Base-by-base conservation (phyloP, 2,113 vertebrate species). In the Zosterops hypoxanthus region DNA sequence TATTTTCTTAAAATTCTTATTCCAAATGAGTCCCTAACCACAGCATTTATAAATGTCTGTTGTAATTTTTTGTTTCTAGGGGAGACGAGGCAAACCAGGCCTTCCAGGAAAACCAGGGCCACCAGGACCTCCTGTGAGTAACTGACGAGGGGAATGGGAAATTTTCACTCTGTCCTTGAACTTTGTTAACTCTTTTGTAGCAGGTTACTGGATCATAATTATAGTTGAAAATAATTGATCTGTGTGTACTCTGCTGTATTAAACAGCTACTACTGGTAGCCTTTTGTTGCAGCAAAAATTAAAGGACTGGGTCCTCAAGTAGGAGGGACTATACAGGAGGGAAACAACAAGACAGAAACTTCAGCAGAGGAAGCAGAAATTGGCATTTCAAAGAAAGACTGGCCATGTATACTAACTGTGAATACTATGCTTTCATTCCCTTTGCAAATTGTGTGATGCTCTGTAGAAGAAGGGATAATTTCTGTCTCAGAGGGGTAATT, bases 101-200 rank as follows among this genome's bases (percentile, higher is more conserved):
- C 94, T 95, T 42, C 97, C 98, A 84, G 98, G 98, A 90, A 98
- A 97, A 68, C 96, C 97, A 0, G 98, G 98, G 29, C 96, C 97
- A n/a, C 98, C 98, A 36, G 98, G 98, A 94, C 98, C 97, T 34
- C 98, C 98, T 33, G 98, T 98, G 90, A 98, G 98, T 98, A 97
- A 73, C 60, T 44, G 72, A 36, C 0, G 0, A 42, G 14, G 5
- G 18, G 16, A 87, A 20, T 14, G 39, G 73, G 78, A 93, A 82
- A 50, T 47, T 81, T 78, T 66, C 34, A 12, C 28, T 78, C 23
- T 59, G 18, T 29, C 47, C 22, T 61, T 15, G 8, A 41, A 68
- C 36, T 65, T 86, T 28, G 11, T 66, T 88, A 29, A 7, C 21
- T 33, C 33, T 88, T 91, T 50, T 44, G 5, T 44, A 73, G 13